Base-by-base conservation (phyloP, 2,888 invertebrate species). In the Pseudococcus viburni region DNA sequence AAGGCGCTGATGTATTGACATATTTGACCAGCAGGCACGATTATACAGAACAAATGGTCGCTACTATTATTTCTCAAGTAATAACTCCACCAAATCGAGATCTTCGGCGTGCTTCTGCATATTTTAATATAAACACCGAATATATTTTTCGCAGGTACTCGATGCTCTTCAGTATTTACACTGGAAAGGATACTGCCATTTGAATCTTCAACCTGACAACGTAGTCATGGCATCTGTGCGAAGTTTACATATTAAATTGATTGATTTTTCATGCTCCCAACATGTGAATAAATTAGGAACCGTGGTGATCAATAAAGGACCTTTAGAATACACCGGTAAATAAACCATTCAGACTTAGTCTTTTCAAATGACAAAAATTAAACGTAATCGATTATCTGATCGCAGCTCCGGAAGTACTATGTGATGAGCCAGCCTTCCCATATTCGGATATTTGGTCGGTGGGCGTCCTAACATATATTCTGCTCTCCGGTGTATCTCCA, bases 371-470 rank as follows among this genome's bases (percentile, higher is more conserved):
- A 3, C 26, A 33, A 33, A 33, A 33, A 3, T 33, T 33, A 3
- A 1, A 33, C 4, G 12, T 26, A 42, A 84, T 84, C 22, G 12
- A 48, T 42, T 46, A 46, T 48, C 3, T 42, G 39, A 33, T 59
- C 15, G 1, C 92, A 94, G 96, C 98, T 9, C 98, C 98, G 0
- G 98, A 99, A 92, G 94, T 98, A 89, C 92, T 98, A 84, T 94
- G 94, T 91, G 96, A 97, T 91, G 98, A 98, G 92, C 94, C 96
- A 8, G 96, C 97, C 51, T 96, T 95, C 92, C 96, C 96, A 1
- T 96, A 97, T 91, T 96, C 97, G 4, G 99, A 99, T 92, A 95
- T 99, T 90, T 99, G 99, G 99, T 96, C 97, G 26, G 94, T 99
- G 86, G 99, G 98, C 87, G 97, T 97, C 15, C 93, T 99, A 8